phyloP scores from a whole-genome alignment of 1,140 invertebrate genomes.

The Platorchestia sp. region DNA sequence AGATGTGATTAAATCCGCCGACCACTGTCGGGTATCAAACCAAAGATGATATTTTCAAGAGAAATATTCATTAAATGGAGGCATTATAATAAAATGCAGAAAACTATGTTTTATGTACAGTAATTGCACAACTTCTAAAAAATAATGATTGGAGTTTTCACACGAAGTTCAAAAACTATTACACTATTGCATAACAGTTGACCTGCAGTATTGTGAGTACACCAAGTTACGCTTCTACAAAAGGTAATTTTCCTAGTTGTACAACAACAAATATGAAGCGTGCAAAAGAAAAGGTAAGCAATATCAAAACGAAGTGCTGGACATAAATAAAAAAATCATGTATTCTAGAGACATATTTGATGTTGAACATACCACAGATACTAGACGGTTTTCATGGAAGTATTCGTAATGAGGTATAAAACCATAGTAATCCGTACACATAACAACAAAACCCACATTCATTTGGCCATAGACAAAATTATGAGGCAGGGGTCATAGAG shows the following conservation, averaged over 20 bases:
- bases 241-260: background rate
- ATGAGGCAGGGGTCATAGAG: too few relatives aligned
- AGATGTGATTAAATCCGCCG: too few relatives aligned
- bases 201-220: background rate
- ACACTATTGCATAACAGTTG: background rate
- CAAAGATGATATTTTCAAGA: background rate
- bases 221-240: background rate
- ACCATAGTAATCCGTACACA: background rate
- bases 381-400: background rate
- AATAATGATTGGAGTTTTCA: background rate
- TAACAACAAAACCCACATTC: background rate
- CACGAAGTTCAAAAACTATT: background rate
- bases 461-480: too few relatives aligned
- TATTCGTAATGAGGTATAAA: background rate
- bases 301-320: too few relatives aligned
- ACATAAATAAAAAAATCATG: too few relatives aligned
- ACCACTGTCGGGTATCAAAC: too few relatives aligned
- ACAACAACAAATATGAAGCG: background rate
- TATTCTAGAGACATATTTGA: too few relatives aligned
- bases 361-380: background rate
- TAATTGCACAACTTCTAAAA: too few relatives aligned
- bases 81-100: too few relatives aligned
- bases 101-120: background rate
- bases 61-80: background rate
- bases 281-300: too few relatives aligned